Evolutionary conservation across 2,888 invertebrate species (phyloP), one percentile per base, ranked within the genome.

Genomic region (Zygogramma bicolorata): DNA sequence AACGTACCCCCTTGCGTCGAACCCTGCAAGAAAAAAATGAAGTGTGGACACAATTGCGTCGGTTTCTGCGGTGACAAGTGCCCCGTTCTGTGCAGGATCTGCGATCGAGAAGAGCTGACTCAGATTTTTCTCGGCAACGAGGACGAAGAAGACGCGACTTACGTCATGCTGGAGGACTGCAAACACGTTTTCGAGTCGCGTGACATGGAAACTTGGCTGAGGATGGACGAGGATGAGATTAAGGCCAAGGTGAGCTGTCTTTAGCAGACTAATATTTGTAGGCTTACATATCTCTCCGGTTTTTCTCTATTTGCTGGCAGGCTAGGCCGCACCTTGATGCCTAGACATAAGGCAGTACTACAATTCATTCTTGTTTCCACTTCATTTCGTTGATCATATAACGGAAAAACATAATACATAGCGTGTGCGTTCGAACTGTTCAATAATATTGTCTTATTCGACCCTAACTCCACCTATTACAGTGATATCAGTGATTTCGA

Each of bases 1-100:
- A 68, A 81, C 65, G 85, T 87, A 3, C 75, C 81, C 42, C 87
- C 90, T 10, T 91, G 91, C 83, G 75, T 72, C 20, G 80, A 84
- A 81, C 85, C 87, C 7, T 91, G 91, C 81, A 13, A 59, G 15
- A 80, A 77, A 70, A 67, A 46, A 15, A 20, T 20, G 20, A 62
- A 78, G 40, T 94, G 93, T 86, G 87, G 87, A 0, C 93, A 93
- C 86, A 81, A 82, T n/a, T 92, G 93, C 86, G 88, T 91, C 81
- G 93, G 93, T 10, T 88, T 92, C 65, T 94, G 94, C 86, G 93
- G 92, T 13, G 93, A 94, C 84, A 88, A 88, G 8, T 84, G 84
- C 67, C 83, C 83, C 18, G 67, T 65, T 4, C 69, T 81, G 60
- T 84, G 84, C 69, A 63, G 79, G 20, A 73, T 77, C 65, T 83